Evolutionary conservation across 2,797 vertebrate species (phyloP).

Genomic region (Florisuga fusca): DNA sequence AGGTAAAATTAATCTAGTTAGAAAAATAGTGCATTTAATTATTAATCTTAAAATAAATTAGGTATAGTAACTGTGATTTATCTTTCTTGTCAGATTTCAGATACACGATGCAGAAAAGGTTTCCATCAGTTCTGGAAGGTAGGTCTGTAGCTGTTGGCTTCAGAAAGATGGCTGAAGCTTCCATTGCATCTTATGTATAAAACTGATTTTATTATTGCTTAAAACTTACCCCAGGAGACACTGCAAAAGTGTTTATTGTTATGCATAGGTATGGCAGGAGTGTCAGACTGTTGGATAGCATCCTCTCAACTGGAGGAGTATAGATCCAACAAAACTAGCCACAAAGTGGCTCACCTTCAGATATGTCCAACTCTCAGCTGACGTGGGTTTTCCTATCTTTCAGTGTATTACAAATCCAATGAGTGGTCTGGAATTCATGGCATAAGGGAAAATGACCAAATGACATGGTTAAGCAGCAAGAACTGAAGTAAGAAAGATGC

Average conservation of each 20-base stretch:
- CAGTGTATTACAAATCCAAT: slow-evolving; percentile 84
- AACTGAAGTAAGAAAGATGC: slow-evolving; percentile 67
- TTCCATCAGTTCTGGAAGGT: slow-evolving; percentile 82
- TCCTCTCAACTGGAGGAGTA: background rate
- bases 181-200: background rate
- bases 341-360: background rate
- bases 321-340: background rate
- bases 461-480: slow-evolving; percentile 76
- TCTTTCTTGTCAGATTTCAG: slow-evolving; percentile 79
- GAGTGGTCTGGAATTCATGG: slow-evolving; percentile 85
- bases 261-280: background rate
- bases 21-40: slow-evolving; percentile 45
- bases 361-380: background rate
- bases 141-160: slow-evolving; percentile 1
- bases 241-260: background rate
- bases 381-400: slow-evolving; percentile 6
- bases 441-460: slow-evolving; percentile 76
- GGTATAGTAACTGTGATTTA: background rate
- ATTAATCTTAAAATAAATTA: background rate
- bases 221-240: background rate
- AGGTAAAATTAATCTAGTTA: background rate
- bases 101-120: slow-evolving; percentile 79
- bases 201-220: background rate
- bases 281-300: background rate
- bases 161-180: background rate